A percentile compares a stretch with the other conserved stretches of the same genome.
Evolutionary conservation across 2,888 invertebrate species (phyloP).

Genomic region (Himalopsyche kuldschensis): DNA sequence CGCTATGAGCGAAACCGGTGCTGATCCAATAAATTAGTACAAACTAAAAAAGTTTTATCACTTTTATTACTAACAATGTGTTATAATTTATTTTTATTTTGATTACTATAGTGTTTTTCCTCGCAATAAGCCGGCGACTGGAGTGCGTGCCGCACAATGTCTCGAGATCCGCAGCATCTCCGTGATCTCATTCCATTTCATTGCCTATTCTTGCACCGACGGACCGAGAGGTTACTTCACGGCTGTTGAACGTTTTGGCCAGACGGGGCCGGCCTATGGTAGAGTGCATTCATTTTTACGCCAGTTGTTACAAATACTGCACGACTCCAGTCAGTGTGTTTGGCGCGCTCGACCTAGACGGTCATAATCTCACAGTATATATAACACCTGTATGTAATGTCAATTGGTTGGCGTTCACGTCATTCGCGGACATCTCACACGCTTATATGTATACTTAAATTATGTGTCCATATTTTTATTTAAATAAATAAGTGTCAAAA

Average conservation of each 20-base stretch:
- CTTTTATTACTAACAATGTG: too few species aligned
- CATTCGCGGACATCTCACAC: not conserved
- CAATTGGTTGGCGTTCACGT: too few species aligned
- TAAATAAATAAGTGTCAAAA: not conserved
- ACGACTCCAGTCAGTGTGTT: not conserved
- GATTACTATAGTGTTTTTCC: too few species aligned
- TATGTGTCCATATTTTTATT: not conserved
- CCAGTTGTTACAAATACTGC: not conserved
- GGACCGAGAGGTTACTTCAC: too few species aligned
- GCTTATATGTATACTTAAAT: not conserved
- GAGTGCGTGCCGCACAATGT: too few species aligned
- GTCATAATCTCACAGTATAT: not conserved
- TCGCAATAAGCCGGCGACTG: too few species aligned
- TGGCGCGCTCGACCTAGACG: not conserved
- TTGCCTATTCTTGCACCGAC: not conserved
- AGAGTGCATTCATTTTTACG: not conserved
- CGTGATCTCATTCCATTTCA: not conserved
- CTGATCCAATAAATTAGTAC: too few species aligned
- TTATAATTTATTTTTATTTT: too few species aligned
- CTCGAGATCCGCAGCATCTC: too few species aligned
- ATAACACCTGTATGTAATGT: not conserved
- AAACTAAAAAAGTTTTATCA: too few species aligned
- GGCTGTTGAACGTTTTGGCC: not conserved
- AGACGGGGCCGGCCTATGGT: not conserved
- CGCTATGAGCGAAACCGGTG: too few species aligned